Evolutionary conservation across 2,797 vertebrate species (phyloP), one percentile per base, ranked within the genome.

Genomic region (Chelon auratus): DNA sequence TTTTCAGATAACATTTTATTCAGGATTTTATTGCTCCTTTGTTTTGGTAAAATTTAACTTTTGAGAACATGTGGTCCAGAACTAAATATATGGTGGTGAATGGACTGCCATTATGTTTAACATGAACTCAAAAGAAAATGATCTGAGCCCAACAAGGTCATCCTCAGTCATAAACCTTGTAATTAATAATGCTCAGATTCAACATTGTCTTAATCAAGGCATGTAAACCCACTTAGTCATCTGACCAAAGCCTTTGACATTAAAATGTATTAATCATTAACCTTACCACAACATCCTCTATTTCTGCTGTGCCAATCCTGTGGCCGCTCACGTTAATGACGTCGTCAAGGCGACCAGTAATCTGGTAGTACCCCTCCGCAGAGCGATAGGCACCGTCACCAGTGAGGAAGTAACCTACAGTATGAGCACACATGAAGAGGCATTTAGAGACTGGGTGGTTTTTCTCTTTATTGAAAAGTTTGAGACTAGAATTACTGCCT

Each of bases 321-420:
- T 99, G 97, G 0, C 98, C 98, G 0, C 97, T 98, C 84, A 99
- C 95, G 39, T 99, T 99, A 77, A 99, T 97, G 82, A 99, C 95
- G 0, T 99, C 98, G 58, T 99, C 98, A 81, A 98, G 96, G 47
- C 97, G 95, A 14, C 98, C 97, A 0, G 96, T 97, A 83, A 99
- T 97, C 93, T 98, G 96, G 84, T 99, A 99, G 81, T 97, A 96
- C 5, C 97, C 98, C 1, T 95, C 84, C 62, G 93, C 58, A 0
- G 94, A 95, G 52, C 97, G 94, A 87, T 95, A 80, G 6, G 96
- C 97, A 18, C 97, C 96, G 5, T 99, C 97, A 1, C 98, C 97
- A 2, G 96, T 97, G 78, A 97, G 98, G 89, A 97, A 99, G 84
- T 95, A 95, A 68, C 97, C 98, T 99, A 17, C 24, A 26, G 17